Evolutionary conservation across 2,888 invertebrate species (phyloP), one percentile per base, ranked within the genome.

Genomic region (Odontocerum albicorne): DNA sequence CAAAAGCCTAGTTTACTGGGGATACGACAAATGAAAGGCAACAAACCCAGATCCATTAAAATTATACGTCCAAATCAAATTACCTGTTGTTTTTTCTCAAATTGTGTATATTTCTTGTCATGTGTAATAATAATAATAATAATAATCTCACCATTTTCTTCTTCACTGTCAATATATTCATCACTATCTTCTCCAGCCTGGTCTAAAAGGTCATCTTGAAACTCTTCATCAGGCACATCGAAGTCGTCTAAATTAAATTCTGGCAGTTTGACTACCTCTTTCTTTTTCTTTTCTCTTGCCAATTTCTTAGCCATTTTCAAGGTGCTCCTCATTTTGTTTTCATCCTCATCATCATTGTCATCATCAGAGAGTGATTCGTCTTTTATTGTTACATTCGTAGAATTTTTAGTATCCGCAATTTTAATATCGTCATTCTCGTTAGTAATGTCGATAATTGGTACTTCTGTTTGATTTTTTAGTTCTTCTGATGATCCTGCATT

Each of bases 221-320:
- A 87, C 58, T 90, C 90, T 64, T 92, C 90, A 1, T 83, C 82
- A 0, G 91, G 92, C 64, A 88, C 73, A 49, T 86, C 85, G 64
- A 86, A 93, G 73, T 88, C 86, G 66, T 93, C 91, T 32, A 94
- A 73, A 70, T 90, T 85, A 22, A 90, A 82, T 63, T 82, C 79
- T 0, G 88, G 87, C 61, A 87, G 67, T 1, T 72, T 65, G 49
- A 77, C 75, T 7, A 69, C 66, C n/a, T 76, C 79, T 35, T 73
- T 71, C 62, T 80, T 83, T 36, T 82, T 79, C 63, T 71, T 77
- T 43, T 70, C 72, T 4, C 55, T 47, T 1, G 44, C 45, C n/a
- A 69, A 75, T 66, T 78, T 83, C 56, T 74, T 77, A 15, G 77
- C 74, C 52, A 77, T 82, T 69, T 81, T 81, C 38, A 83, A 75